Conservation (phyloP, 2,113 vertebrate species). For the Tamias sibiricus region DNA sequence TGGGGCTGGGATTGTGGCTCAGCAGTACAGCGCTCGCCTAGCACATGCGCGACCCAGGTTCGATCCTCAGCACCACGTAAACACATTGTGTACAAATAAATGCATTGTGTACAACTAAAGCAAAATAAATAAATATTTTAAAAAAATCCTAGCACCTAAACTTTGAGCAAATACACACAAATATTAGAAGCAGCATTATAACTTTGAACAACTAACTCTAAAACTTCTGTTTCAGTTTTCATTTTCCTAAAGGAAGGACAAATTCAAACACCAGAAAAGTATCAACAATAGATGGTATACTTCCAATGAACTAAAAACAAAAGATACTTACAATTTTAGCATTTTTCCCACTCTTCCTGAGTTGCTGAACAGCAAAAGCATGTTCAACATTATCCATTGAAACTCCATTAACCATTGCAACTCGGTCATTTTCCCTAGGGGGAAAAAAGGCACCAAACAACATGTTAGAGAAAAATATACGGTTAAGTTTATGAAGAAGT, state of each 20-base stretch:
- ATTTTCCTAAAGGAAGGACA: background rate
- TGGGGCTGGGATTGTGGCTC: too few relatives aligned
- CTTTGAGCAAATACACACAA: background rate
- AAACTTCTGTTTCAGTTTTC: background rate
- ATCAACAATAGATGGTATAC: background rate
- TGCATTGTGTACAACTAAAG: too few relatives aligned
- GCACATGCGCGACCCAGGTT: too few relatives aligned
- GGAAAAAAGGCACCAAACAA: background rate
- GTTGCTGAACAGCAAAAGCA: conserved; percentile 98
- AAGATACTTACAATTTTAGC: conserved; percentile 97
- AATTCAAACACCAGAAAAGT: background rate
- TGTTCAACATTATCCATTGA: conserved; percentile 99
- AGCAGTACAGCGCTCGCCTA: too few relatives aligned
- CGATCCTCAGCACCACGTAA: too few relatives aligned
- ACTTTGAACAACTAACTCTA: background rate
- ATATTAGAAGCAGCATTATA: background rate
- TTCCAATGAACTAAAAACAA: background rate
- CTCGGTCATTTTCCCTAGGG: conserved; percentile 97
- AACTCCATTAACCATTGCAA: conserved; percentile 99
- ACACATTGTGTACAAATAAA: too few relatives aligned
- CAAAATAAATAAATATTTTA: too few relatives aligned
- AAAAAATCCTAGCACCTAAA: background rate
- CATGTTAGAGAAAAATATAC: conserved; percentile 43
- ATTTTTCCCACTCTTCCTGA: conserved; percentile 99
- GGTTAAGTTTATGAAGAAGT: background rate